Base-by-base conservation (phyloP, 2,797 vertebrate species). In the Galagoides demidoff region DNA sequence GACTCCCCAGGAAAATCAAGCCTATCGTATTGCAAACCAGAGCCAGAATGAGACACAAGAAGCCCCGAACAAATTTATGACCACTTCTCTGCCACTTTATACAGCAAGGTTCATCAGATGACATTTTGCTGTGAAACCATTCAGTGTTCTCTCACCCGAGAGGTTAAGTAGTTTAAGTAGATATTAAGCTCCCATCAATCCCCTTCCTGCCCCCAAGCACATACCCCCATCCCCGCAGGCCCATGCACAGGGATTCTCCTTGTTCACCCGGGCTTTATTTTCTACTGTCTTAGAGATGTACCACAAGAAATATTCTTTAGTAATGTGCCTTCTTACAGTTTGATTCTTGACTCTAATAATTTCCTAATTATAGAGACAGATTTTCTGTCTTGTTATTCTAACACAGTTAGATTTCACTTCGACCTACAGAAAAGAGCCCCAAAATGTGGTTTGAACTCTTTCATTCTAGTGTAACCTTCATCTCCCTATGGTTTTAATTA, bases 291-390 rank as follows among this genome's bases (percentile, higher is more conserved):
- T 73, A 55, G n/a, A 83, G 11, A 6, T 23, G 37, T 14, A 83
- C 73, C 13, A 14, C 17, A 13, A 92, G 37, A 92, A 90, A 29
- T 13, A 93, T 14, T 49, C 29, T 45, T 97, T 64, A 94, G 85
- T 1, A 5, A 61, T 17, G 22, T 2, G 37, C 34, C 43, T 96
- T 89, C 85, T 88, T 39, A 82, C 31, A 27, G 31, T 74, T 94
- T 95, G 66, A 81, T 87, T 84, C 49, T 78, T 85, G 45, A 94
- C n/a, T 94, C 92, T 55, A 95, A 90, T 97, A 97, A 97, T 97
- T 98, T 97, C 97, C 96, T 98, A 98, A 98, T 98, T 98, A 98
- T 97, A 93, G 94, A 82, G 85, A 97, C 95, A 95, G 97, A 98
- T 97, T 98, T 98, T 96, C 95, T 97, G 86, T 95, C 97, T 97